phyloP scores from a whole-genome alignment of 2,113 vertebrate genomes.

The Alligator sinensis region DNA sequence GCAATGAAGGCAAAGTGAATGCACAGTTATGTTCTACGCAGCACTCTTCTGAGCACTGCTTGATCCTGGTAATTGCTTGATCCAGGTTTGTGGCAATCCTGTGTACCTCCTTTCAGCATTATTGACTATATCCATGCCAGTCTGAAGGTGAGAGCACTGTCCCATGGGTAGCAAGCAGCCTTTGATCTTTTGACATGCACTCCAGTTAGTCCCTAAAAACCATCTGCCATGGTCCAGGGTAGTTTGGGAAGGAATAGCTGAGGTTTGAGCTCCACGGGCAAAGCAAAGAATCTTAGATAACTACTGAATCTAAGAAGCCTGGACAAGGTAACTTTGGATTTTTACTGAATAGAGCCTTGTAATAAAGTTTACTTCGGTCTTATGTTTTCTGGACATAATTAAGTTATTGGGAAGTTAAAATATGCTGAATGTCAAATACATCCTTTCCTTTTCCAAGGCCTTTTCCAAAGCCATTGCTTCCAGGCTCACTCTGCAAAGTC shows the following conservation, averaged over 20 bases:
- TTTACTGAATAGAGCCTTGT: not conserved
- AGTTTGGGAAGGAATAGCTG: not conserved
- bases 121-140: not conserved
- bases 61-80: not conserved
- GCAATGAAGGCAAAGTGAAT: not conserved
- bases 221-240: not conserved
- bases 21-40: constrained; percentile 9
- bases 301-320: not conserved
- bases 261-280: not conserved
- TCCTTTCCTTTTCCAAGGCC: not conserved
- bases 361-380: not conserved
- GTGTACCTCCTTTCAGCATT: not conserved
- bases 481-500: not conserved
- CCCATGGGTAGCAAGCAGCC: not conserved
- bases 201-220: not conserved
- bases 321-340: not conserved
- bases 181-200: not conserved
- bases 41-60: not conserved
- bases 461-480: not conserved
- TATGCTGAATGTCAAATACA: not conserved
- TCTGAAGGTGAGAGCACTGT: not conserved
- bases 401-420: not conserved
- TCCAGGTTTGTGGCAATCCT: not conserved
- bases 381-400: not conserved
- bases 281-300: not conserved